These are phyloP conservation scores for Heterotis niloticus DNA, from an alignment of 2,113 vertebrate species.

Conservation along the genomic window DNA sequence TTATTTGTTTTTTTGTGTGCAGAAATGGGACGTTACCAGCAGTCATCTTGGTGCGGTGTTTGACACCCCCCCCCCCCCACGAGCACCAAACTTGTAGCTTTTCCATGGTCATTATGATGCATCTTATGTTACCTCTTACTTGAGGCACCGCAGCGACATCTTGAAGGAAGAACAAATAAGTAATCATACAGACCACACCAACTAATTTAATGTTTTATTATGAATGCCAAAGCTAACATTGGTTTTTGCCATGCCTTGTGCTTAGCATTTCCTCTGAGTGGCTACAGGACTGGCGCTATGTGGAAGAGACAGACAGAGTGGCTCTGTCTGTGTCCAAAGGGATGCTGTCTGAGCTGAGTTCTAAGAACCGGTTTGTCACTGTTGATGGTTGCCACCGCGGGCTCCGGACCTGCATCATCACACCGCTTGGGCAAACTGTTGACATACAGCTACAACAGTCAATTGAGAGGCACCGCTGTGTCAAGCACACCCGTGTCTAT, in stretches of 20 bases:
- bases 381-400: conserved; percentile 8
- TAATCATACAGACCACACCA: background rate
- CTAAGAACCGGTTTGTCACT: background rate
- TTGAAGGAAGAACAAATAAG: too few relatives aligned
- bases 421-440: conserved; percentile 6
- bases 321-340: background rate
- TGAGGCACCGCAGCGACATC: too few relatives aligned
- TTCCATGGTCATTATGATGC: too few relatives aligned
- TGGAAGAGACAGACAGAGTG: background rate
- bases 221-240: too few relatives aligned
- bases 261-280: background rate
- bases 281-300: background rate
- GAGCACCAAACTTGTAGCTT: too few relatives aligned
- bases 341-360: background rate
- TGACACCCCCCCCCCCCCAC: too few relatives aligned
- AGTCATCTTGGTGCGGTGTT: too few relatives aligned
- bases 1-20: too few relatives aligned
- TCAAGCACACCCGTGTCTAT: background rate
- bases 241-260: too few relatives aligned
- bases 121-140: too few relatives aligned
- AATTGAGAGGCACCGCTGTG: background rate
- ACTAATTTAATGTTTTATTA: background rate
- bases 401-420: background rate
- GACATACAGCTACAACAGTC: conserved; percentile 15
- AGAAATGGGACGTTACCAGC: too few relatives aligned